A percentile compares a stretch with the other conserved stretches of the same genome.
Conservation (phyloP, 2,888 invertebrate species). For the Lymantria dispar region DNA sequence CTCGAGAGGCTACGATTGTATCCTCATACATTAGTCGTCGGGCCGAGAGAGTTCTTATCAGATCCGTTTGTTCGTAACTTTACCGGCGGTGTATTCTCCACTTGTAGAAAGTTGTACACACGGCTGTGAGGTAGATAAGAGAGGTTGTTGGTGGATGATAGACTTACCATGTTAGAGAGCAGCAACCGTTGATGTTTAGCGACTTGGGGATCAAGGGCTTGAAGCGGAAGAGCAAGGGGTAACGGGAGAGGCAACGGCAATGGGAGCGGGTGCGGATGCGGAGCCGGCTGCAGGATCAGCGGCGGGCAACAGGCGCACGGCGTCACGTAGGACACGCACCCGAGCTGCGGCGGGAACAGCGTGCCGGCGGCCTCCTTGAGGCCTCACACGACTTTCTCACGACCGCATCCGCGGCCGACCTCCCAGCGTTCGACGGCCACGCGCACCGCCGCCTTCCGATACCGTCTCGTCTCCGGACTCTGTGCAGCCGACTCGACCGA, state of each 20-base stretch:
- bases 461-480: conserved; percentile 25
- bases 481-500: conserved; percentile 34
- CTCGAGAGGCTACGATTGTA: conserved; percentile 48
- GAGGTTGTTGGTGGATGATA: conserved; percentile 36
- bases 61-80: conserved; percentile 61
- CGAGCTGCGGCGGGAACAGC: conserved; percentile 82
- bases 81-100: conserved; percentile 44
- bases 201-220: conserved; percentile 75
- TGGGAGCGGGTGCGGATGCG: conserved; percentile 68
- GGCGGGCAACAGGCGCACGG: conserved; percentile 79
- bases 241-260: conserved; percentile 73
- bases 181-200: conserved; percentile 79
- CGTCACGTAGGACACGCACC: conserved; percentile 81
- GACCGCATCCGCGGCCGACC: conserved; percentile 78
- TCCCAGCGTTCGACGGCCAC: conserved; percentile 67
- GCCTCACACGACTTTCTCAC: conserved; percentile 76
- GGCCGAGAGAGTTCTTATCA: conserved; percentile 64
- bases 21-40: conserved; percentile 52
- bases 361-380: conserved; percentile 81
- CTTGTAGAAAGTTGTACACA: conserved; percentile 51
- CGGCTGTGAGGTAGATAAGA: conserved; percentile 13
- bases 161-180: conserved; percentile 82
- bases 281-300: conserved; percentile 73
- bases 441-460: conserved; percentile 60
- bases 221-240: conserved; percentile 74